Evolutionary conservation across 1,140 invertebrate genomes (phyloP), one percentile per base, ranked within the genome.

Genomic region (Drosophila repleta): DNA sequence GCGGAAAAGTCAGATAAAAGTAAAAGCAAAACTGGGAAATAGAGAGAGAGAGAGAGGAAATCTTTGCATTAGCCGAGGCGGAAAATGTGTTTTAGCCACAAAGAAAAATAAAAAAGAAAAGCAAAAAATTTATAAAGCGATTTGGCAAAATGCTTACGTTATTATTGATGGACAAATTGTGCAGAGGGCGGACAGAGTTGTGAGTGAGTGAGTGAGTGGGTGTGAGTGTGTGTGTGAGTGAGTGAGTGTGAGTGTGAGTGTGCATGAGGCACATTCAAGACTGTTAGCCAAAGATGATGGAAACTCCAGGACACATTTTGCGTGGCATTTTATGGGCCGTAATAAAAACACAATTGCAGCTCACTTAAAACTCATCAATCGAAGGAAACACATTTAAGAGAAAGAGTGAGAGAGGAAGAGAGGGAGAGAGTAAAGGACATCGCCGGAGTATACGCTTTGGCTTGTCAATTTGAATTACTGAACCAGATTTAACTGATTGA

Each of bases 401-500:
- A 35, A 4, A n/a, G n/a, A n/a, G n/a, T n/a, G 11, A 3, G 17
- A 43, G 5, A 2, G 15, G 15, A 5, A 41, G 7, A 17, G 15
- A 39, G 10, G 4, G 11, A 21, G 21, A 13, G 13, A 1, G n/a
- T n/a, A n/a, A n/a, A n/a, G n/a, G n/a, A n/a, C n/a, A n/a, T n/a
- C n/a, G 70, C 8, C 26, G 57, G 52, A 55, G 73, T 39, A 55
- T 45, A 55, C n/a, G n/a, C 45, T 65, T 61, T 24, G 45, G 72
- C 64, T 65, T 84, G 73, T 84, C 80, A 79, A 77, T 64, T 66
- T 55, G 76, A 81, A 85, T 85, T 81, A 85, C 74, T n/a, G 24
- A 84, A 85, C 68, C 70, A 81, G 77, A 78, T 85, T 85, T 87
- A 87, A 85, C 81, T 81, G 81, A 85, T 87, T 81, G 78, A 62